Base-by-base conservation (phyloP, 2,888 invertebrate genomes). In the Torymus texanus region DNA sequence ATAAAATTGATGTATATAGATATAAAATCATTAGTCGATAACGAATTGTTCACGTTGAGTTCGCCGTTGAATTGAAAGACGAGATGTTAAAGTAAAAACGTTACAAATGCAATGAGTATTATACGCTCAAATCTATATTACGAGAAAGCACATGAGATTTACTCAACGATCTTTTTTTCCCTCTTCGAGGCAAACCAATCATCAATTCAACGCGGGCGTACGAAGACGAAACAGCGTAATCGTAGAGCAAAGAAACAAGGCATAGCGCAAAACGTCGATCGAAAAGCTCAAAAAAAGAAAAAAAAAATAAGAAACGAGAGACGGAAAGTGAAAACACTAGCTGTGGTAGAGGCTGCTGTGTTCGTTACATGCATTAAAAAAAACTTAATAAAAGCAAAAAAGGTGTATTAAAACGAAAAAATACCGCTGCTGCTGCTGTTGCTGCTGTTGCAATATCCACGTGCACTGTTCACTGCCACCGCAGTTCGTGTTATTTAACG, bases 401-500 rank as follows among this genome's bases (percentile, higher is more conserved):
- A 55, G 18, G 55, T 63, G 62, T 75, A 70, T 79, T 75, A 56
- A 63, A 62, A 58, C 41, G 53, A 56, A 62, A 56, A 59, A 58
- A 56, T 83, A 85, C 83, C 83, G 85, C 73, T 72, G 66, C 59
- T 77, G 86, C 85, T 83, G 87, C 87, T 84, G 87, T 85, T 86
- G 87, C 85, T 88, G 87, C 88, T 87, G 86, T 88, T 87, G 87
- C 87, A 87, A 88, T 87, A 88, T 88, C 85, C 88, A 88, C 88
- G 87, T 89, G 89, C 89, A 89, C 88, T 89, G 88, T 89, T 89
- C 90, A 90, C 90, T 90, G 90, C 90, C 90, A 90, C 86, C 85
- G 89, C 90, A 90, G 88, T 90, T 89, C 88, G 87, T 89, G 88
- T 90, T 89, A 87, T 87, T 87, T 74, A 77, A 70, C 74, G 65